Conservation (phyloP, 2,888 invertebrate genomes). For the Lithosia quadra region DNA sequence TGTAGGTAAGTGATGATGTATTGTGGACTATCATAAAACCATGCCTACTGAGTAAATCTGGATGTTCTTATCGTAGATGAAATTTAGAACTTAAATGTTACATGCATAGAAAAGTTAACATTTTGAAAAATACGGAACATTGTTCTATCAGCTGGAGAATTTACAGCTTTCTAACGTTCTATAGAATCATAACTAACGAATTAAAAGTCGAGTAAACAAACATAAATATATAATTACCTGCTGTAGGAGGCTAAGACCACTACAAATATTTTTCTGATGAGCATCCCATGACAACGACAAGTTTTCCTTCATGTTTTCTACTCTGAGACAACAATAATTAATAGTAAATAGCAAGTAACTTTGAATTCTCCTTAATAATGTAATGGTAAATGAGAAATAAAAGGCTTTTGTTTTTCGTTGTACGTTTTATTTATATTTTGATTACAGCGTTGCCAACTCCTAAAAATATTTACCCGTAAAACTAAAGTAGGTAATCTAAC, state of each 20-base stretch:
- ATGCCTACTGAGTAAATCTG: too few species aligned
- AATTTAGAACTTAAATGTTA: too few species aligned
- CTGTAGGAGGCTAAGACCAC: conserved; percentile 71
- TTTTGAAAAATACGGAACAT: too few species aligned
- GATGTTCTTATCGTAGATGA: too few species aligned
- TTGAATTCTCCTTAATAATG: background rate
- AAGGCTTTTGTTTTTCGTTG: too few species aligned
- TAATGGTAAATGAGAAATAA: too few species aligned
- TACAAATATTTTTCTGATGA: conserved; percentile 70
- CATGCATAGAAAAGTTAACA: too few species aligned
- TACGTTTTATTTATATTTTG: background rate
- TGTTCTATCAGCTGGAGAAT: background rate
- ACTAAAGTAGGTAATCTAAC: too few species aligned
- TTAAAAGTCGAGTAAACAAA: background rate
- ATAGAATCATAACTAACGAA: background rate
- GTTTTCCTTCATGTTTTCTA: conserved; percentile 53
- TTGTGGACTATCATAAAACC: too few species aligned
- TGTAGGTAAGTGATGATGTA: too few species aligned
- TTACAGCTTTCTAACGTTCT: background rate
- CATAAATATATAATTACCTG: conserved; percentile 59
- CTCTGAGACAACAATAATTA: background rate
- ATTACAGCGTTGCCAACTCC: too few species aligned
- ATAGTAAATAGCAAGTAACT: background rate
- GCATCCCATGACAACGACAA: conserved; percentile 71
- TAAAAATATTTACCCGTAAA: background rate